Evolutionary conservation across 2,797 vertebrate genomes (phyloP).

Genomic region (Phaenicophaeus curvirostris): DNA sequence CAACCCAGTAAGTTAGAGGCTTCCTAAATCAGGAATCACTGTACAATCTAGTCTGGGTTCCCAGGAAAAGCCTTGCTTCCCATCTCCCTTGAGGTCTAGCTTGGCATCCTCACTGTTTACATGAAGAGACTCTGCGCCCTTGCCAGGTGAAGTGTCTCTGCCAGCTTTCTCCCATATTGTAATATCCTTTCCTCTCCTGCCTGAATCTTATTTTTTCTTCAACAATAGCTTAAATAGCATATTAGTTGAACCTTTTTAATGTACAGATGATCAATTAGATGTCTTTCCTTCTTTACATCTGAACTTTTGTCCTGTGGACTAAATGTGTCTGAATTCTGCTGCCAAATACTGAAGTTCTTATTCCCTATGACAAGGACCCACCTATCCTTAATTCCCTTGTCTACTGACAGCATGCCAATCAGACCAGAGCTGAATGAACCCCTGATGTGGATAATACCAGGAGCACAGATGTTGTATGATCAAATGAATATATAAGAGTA

Average conservation of each 20-base stretch:
- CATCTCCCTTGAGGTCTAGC: neutral
- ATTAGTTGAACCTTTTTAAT: neutral
- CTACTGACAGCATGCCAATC: neutral
- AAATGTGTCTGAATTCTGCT: neutral
- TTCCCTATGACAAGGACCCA: neutral
- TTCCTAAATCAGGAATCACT: neutral
- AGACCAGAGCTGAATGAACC: neutral
- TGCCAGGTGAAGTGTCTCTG: neutral
- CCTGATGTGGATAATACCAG: neutral
- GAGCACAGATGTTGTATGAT: neutral
- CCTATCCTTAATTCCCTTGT: neutral
- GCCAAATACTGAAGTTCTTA: neutral
- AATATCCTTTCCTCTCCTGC: neutral
- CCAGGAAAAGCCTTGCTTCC: neutral
- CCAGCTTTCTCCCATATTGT: neutral
- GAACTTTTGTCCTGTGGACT: neutral
- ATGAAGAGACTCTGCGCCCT: neutral
- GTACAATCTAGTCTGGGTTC: rapidly evolving
- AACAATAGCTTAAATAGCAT: neutral
- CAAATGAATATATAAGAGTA: neutral
- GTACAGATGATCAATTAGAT: neutral
- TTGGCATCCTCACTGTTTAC: neutral
- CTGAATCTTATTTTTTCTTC: neutral
- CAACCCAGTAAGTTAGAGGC: neutral
- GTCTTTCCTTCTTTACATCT: neutral